Base-by-base conservation (phyloP, 2,113 vertebrate species). In the Axis porcinus region DNA sequence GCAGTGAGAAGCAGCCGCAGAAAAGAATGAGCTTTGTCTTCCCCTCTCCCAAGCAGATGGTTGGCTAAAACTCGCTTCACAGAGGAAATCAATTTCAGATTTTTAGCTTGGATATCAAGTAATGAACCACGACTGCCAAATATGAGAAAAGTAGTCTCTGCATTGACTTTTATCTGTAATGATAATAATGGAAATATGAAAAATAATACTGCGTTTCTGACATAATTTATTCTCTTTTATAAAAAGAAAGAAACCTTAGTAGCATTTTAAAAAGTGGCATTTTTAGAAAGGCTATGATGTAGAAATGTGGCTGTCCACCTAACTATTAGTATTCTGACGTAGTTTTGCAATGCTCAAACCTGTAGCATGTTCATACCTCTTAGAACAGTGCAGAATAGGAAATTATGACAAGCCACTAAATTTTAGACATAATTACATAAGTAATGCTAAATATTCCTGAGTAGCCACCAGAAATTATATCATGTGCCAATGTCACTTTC, bases 371-470 rank as follows among this genome's bases (percentile, higher is more conserved):
- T 70, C 91, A 93, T 91, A 91, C 67, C 95, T 97, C 97, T 98
- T 93, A 97, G 98, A 98, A 97, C 6, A 97, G 52, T 67, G 87
- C 87, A 97, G 30, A 86, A 96, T 83, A 25, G 96, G 91, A 88
- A 98, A 97, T 98, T 98, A 95, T 98, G 98, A 98, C 90, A 74
- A 83, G 81, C 84, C 95, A 95, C 45, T 97, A 97, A 98, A 98
- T 96, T 98, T 89, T 98, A 98, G 84, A 97, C 97, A 64, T 87
- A 98, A 96, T 98, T 95, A 70, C 74, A 58, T 93, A 96, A 97
- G 97, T 97, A 98, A 95, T 95, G 89, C 64, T 97, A 55, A 97
- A 93, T 90, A 76, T 94, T 97, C 23, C 93, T 91, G 95, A 98
- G 81, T 97, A 98, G 97, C 97, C 94, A 92, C n/a, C 91, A 89